Conservation (phyloP, 1,140 invertebrate genomes). For the Xylocopa sonorina region DNA sequence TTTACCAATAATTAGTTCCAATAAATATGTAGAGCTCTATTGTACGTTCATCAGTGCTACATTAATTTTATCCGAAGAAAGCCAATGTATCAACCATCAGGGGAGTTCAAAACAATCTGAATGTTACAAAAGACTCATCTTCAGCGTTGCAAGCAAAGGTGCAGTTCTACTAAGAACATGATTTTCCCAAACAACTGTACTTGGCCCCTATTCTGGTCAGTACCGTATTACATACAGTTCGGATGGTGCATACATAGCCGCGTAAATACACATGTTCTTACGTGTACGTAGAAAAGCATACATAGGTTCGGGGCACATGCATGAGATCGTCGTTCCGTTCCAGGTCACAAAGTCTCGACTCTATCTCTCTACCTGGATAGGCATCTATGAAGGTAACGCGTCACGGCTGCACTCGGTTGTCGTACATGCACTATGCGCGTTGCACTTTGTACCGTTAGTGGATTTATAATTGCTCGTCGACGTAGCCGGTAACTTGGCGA, state of each 20-base stretch:
- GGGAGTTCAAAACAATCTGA: too few species aligned
- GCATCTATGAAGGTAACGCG: slow-evolving; percentile 46
- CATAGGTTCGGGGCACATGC: neutral
- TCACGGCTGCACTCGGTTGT: slow-evolving; percentile 50
- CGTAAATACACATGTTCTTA: neutral
- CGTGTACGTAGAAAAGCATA: neutral
- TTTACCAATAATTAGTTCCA: too few species aligned
- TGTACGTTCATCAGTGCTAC: too few species aligned
- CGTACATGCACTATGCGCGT: slow-evolving; percentile 56
- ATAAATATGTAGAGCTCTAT: too few species aligned
- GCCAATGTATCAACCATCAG: too few species aligned
- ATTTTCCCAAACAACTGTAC: neutral
- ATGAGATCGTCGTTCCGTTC: slow-evolving; percentile 56
- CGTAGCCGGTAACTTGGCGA: slow-evolving; percentile 23
- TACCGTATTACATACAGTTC: slow-evolving; percentile 7
- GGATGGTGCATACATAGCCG: neutral
- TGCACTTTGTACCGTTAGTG: slow-evolving; percentile 65
- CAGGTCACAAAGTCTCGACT: slow-evolving; percentile 61
- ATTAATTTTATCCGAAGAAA: too few species aligned
- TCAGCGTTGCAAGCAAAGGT: too few species aligned
- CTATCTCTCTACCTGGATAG: slow-evolving; percentile 63
- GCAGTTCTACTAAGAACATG: neutral
- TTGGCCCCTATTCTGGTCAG: neutral
- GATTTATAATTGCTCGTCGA: slow-evolving; percentile 55
- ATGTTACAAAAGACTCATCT: too few species aligned